Evolutionary conservation across 2,797 vertebrate genomes (phyloP).

Genomic region (Smutsia gigantea): DNA sequence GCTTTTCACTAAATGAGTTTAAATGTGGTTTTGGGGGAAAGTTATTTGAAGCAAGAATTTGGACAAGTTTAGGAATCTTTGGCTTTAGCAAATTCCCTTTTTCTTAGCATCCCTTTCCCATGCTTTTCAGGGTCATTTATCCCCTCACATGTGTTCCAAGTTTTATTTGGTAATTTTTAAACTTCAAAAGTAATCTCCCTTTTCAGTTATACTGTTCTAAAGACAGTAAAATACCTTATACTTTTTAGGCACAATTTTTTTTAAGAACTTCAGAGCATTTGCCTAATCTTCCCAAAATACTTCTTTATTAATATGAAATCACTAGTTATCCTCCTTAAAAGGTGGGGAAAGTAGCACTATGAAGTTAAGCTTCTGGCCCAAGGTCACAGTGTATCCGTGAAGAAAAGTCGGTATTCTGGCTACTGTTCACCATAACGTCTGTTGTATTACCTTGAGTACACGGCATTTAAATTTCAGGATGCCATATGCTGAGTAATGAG

Average conservation of each 20-base stretch:
- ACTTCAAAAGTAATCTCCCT: slow-evolving; percentile 46
- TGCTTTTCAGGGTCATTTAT: slow-evolving; percentile 47
- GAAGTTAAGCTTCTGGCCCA: background rate
- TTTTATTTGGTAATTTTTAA: slow-evolving; percentile 40
- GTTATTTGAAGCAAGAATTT: slow-evolving; percentile 56
- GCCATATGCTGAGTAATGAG: slow-evolving; percentile 40
- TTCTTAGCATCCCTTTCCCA: slow-evolving; percentile 25
- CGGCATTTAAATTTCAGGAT: slow-evolving; percentile 48
- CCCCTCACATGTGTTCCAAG: background rate
- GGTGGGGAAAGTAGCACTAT: background rate
- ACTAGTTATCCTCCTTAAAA: slow-evolving; percentile 30
- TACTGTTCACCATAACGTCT: background rate
- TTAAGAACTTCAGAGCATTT: slow-evolving; percentile 41
- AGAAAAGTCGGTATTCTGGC: slow-evolving; percentile 18
- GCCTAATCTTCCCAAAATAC: background rate
- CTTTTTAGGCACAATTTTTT: background rate
- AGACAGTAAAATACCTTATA: slow-evolving; percentile 43
- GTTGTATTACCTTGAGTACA: slow-evolving; percentile 55
- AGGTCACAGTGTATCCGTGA: background rate
- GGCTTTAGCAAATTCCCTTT: slow-evolving; percentile 38
- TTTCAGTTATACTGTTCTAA: background rate
- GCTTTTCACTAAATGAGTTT: slow-evolving; percentile 60
- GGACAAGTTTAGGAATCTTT: slow-evolving; percentile 38
- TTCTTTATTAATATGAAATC: slow-evolving; percentile 48
- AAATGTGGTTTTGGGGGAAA: slow-evolving; percentile 28